Base-by-base conservation (phyloP, 1,140 invertebrate genomes). In the Mesaphorura yosii region DNA sequence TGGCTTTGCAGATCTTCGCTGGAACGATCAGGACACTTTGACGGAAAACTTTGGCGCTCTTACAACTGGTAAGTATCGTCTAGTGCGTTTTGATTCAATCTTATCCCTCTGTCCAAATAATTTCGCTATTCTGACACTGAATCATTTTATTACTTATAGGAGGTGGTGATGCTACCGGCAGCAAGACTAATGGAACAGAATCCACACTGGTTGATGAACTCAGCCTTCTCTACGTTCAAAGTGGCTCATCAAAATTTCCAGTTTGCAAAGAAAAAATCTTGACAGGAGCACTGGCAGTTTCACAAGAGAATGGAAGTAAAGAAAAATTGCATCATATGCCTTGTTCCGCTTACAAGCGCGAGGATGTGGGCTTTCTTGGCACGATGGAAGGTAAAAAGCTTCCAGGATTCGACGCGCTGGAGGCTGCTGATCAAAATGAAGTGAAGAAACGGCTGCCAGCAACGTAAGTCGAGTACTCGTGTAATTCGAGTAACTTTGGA, bases 261-360 rank as follows among this genome's bases (percentile, higher is more conserved):
- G n/a, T n/a, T n/a, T n/a, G n/a, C n/a, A n/a, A n/a, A 37, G 34
- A 37, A 42, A 42, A 12, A 27, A 25, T 25, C 6, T 7, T 7
- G 22, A 49, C 4, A 19, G 15, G 6, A 49, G 6, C 15, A 19
- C 19, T 14, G 5, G 15, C 22, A 20, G 6, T 39, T 49, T 20
- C 25, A 29, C 25, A 17, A 28, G 44, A 48, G 26, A 14, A 22
- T 69, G 80, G 23, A n/a, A n/a, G n/a, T n/a, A n/a, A n/a, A n/a
- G n/a, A n/a, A n/a, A n/a, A n/a, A n/a, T 96, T 91, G 91, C 80
- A 94, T 70, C 93, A 98, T 72, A 70, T 92, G 10, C 83, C 88
- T 55, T 98, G 94, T 69, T 98, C 98, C 75, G 79, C 77, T 7
- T 78, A 88, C 63, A 66, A 81, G n/a, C 70, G 86, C 41, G 71